Percentiles rank a stretch among this genome's conserved stretches.
These are phyloP conservation scores for Sarcophaga rosellei DNA, from an alignment of 2,888 invertebrate species.

Conservation along the genomic window DNA sequence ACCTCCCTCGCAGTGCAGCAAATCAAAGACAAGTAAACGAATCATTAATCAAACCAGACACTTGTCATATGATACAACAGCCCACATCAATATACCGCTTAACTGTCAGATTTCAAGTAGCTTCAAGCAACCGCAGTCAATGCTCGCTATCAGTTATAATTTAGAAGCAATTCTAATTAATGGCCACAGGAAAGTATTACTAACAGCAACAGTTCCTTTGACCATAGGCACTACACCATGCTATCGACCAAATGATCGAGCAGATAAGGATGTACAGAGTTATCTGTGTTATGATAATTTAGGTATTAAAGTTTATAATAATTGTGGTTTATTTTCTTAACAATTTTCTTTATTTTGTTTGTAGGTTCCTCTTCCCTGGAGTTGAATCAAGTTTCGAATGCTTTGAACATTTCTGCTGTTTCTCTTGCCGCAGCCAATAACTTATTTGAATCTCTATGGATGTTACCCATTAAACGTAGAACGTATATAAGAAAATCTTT, in stretches of 20 bases:
- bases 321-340: conserved; percentile 46
- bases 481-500: conserved; percentile 43
- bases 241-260: not conserved
- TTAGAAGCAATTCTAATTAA: conserved; percentile 48
- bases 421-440: not conserved
- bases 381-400: not conserved
- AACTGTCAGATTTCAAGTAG: conserved; percentile 24
- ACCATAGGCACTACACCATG: conserved; percentile 58
- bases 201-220: conserved; percentile 31
- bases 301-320: conserved; percentile 41
- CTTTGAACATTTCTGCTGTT: not conserved
- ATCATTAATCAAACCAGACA: conserved; percentile 47
- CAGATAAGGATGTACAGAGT: not conserved
- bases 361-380: conserved; percentile 36
- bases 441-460: conserved; percentile 22
- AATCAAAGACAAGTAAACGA: conserved; percentile 51
- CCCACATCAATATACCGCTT: conserved; percentile 50
- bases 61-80: not conserved
- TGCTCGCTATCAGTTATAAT: conserved; percentile 29
- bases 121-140: conserved; percentile 1
- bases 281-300: conserved; percentile 57
- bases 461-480: conserved; percentile 28
- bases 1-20: not conserved
- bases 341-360: not conserved
- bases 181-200: conserved; percentile 27